Base-by-base conservation (phyloP, 2,113 vertebrate genomes). In the Corydoras sp. region DNA sequence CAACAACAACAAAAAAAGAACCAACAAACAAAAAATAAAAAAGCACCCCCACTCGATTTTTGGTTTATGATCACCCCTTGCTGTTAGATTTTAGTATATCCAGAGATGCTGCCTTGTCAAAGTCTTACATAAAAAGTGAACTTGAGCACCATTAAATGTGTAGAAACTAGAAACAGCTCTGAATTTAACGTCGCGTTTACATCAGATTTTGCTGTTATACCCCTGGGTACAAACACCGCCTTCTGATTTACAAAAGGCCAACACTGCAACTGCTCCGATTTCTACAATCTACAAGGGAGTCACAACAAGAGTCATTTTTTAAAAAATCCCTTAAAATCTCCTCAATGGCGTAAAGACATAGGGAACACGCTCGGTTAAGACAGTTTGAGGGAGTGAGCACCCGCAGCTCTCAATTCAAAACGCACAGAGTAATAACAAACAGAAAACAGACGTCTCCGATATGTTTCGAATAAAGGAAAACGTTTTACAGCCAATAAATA, bases 401-500 rank as follows among this genome's bases (percentile, higher is more conserved):
- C 62, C 51, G 50, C 76, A 80, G 64, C 78, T 79, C 75, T 74
- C 63, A 56, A 76, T 77, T 82, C 72, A 83, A 79, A 82, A 84
- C 79, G 77, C 76, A 83, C 75, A 79, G 79, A 86, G 77, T 79
- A 78, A 77, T 69, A 84, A 76, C 48, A 78, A 4, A 80, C 80
- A 68, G 18, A 82, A 80, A 73, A 77, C 69, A 79, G 74, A 78
- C 59, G 53, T 63, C 55, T 76, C 76, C 80, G 83, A 83, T 24
- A 24, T 80, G 86, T 82, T 77, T 77, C 82, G 66, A 76, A 75
- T 85, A 85, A 84, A 75, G 80, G 82, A 85, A 73, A 85, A 85
- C 81, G 80, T 81, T 82, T 75, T 68, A 85, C 81, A 85, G 85
- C 81, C 84, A 90, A 90, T 90, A 89, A 90, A 91, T 88, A 89